A percentile compares a stretch with the other conserved stretches of the same genome.
These are phyloP conservation scores for Drosophila orena DNA, from an alignment of 1,140 invertebrate species.

Conservation along the genomic window DNA sequence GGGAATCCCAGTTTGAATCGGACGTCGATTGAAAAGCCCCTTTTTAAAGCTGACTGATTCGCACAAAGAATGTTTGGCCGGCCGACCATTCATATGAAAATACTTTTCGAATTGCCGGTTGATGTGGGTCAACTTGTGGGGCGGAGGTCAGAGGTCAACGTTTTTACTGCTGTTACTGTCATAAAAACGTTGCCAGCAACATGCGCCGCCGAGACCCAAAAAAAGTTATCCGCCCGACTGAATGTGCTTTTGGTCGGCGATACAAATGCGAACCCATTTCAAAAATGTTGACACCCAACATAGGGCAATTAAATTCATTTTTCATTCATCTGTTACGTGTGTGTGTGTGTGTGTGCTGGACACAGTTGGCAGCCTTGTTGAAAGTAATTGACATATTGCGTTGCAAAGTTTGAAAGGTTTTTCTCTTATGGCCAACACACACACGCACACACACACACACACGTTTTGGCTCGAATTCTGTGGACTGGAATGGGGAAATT, in stretches of 20 bases:
- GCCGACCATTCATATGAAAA: conserved; percentile 44
- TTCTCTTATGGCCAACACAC: conserved; percentile 11
- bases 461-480: not conserved
- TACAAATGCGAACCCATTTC: conserved; percentile 75
- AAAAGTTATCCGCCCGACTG: conserved; percentile 24
- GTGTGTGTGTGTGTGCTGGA: conserved; percentile 37
- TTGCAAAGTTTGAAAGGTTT: conserved; percentile 75
- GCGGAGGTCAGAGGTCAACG: conserved; percentile 70
- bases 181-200: conserved; percentile 76
- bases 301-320: conserved; percentile 83
- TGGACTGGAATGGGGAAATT: conserved; percentile 19
- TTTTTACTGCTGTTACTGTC: conserved; percentile 80
- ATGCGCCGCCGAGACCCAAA: conserved; percentile 4
- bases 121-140: conserved; percentile 68
- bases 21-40: conserved; percentile 1
- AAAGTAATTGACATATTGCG: conserved; percentile 78
- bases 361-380: conserved; percentile 77
- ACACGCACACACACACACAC: not conserved
- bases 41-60: conserved; percentile 35
- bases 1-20: conserved; percentile 12
- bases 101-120: conserved; percentile 39
- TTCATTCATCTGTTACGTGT: conserved; percentile 66
- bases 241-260: conserved; percentile 40
- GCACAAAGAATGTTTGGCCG: conserved; percentile 46
- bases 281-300: conserved; percentile 82